A percentile compares a stretch with the other conserved stretches of the same genome.
These are phyloP conservation scores for Podarcis cretensis DNA, from an alignment of 2,113 vertebrate genomes.

Conservation along the genomic window DNA sequence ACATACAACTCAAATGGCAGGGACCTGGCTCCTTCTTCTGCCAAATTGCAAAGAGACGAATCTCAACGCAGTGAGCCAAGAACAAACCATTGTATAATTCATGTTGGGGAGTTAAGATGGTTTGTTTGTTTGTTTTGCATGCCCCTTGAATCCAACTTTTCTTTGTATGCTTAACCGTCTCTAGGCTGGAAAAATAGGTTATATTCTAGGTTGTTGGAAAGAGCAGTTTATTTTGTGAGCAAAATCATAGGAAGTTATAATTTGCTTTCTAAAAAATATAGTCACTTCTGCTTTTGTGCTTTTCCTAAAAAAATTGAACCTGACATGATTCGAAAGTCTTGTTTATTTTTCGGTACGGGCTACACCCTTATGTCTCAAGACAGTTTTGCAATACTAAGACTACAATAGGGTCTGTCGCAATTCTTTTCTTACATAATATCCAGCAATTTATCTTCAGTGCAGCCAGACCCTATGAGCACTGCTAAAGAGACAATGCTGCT, in stretches of 20 bases:
- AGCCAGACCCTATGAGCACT: neutral
- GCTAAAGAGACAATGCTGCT: neutral
- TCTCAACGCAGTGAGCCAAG: too few species aligned
- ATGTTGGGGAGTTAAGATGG: neutral
- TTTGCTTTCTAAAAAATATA: neutral
- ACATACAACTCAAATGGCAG: too few species aligned
- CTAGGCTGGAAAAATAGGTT: neutral
- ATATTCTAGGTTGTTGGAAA: neutral
- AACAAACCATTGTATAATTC: neutral
- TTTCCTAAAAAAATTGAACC: constrained; percentile 35
- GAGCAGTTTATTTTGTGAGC: neutral
- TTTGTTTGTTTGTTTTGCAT: neutral
- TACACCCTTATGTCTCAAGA: neutral
- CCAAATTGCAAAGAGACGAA: too few species aligned
- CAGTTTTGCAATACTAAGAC: constrained; percentile 43
- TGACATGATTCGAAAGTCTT: constrained; percentile 19
- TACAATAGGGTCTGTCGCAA: neutral
- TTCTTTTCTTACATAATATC: neutral
- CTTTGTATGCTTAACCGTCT: neutral
- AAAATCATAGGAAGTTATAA: neutral
- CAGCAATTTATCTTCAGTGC: neutral
- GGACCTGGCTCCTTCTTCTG: too few species aligned
- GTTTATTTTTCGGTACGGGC: constrained; percentile 30
- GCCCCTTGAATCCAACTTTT: neutral
- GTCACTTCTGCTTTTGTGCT: constrained; percentile 18